Base-by-base conservation (phyloP, 2,888 invertebrate species). In the Latheticus oryzae region DNA sequence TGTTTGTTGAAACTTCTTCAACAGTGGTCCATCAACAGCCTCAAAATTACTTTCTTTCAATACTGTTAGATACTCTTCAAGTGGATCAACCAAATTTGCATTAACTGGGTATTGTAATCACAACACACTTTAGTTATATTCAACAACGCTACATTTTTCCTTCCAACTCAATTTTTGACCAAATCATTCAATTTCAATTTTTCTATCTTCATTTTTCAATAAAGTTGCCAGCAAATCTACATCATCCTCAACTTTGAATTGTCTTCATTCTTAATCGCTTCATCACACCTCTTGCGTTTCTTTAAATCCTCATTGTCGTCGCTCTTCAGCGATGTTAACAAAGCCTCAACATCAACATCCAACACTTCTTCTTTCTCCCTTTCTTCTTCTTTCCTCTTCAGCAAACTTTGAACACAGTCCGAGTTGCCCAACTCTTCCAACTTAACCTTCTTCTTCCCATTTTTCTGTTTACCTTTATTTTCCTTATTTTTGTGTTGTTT, bases 131-230 rank as follows among this genome's bases (percentile, higher is more conserved):
- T 72, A 5, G 73, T 67, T 26, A 73, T 63, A 48, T 65, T 68
- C 15, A 75, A 63, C n/a, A 77, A 51, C 8, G 74, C 74, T 53
- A 70, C 64, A 57, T 78, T 78, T 69, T 71, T 77, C n/a, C n/a
- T n/a, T n/a, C n/a, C n/a, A n/a, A n/a, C n/a, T n/a, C n/a, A n/a
- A n/a, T n/a, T n/a, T n/a, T n/a, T n/a, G n/a, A n/a, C n/a, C n/a
- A n/a, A n/a, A n/a, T n/a, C n/a, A n/a, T n/a, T n/a, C n/a, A n/a
- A n/a, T n/a, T n/a, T n/a, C n/a, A n/a, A n/a, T n/a, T n/a, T n/a
- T n/a, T n/a, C n/a, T n/a, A n/a, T n/a, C n/a, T n/a, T n/a, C n/a
- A n/a, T n/a, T n/a, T n/a, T n/a, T n/a, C n/a, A n/a, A n/a, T n/a
- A n/a, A n/a, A n/a, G n/a, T n/a, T n/a, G n/a, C n/a, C n/a, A n/a